Percentiles rank a stretch among this genome's conserved stretches.
Evolutionary conservation across 2,888 invertebrate species (phyloP).

Genomic region (Rotaria sp.): DNA sequence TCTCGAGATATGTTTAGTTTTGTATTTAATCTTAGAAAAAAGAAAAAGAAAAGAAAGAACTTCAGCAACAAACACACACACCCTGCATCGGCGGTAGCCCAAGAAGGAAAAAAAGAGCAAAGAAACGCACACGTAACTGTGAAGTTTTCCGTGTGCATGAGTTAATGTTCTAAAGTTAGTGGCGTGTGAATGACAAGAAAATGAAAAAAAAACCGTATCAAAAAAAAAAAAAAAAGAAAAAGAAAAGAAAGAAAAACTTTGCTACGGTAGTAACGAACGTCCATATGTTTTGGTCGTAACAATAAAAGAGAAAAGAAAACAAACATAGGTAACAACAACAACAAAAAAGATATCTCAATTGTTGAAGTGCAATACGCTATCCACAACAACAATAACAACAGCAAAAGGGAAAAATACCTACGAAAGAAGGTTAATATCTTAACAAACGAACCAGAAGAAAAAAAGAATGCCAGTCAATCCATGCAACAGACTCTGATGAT

Average conservation of each 20-base stretch:
- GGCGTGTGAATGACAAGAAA: slow-evolving; percentile 20
- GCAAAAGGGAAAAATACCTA: slow-evolving; percentile 10
- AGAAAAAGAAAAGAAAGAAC: neutral
- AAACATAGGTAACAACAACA: neutral
- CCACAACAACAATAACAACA: slow-evolving; percentile 19
- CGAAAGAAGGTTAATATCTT: neutral
- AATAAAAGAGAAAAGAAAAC: neutral
- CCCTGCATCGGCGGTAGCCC: neutral
- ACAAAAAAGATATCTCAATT: slow-evolving; percentile 24
- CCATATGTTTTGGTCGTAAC: neutral
- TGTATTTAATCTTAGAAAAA: slow-evolving; percentile 8
- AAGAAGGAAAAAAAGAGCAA: too few species aligned
- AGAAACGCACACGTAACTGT: neutral
- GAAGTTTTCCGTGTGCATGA: neutral
- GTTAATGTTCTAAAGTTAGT: slow-evolving; percentile 19
- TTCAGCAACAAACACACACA: neutral
- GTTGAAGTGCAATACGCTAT: slow-evolving; percentile 17
- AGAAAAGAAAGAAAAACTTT: neutral
- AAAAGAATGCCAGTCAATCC: neutral
- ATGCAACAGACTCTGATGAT: neutral
- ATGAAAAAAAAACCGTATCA: neutral
- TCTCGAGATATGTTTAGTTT: neutral
- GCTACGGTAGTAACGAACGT: slow-evolving; percentile 15
- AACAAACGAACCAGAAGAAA: neutral
- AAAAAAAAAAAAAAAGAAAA: neutral